phyloP scores from a whole-genome alignment of 2,113 vertebrate genomes.

The Paradisaea rubra region DNA sequence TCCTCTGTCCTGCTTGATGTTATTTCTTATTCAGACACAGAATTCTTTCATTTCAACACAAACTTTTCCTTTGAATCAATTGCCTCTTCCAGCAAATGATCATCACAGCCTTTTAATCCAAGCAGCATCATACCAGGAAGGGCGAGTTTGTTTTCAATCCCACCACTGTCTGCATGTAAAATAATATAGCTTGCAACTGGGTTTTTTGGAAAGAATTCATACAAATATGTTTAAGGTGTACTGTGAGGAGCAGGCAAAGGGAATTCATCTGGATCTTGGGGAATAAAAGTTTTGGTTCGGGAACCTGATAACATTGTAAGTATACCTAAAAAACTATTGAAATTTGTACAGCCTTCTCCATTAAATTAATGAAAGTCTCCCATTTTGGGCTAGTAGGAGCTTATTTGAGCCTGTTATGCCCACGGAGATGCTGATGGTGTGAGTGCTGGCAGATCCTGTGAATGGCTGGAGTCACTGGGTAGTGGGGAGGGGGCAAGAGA shows the following conservation, averaged over 20 bases:
- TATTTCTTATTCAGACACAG: neutral
- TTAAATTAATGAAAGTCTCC: neutral
- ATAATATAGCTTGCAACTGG: neutral
- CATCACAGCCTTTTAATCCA: neutral
- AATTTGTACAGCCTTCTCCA: neutral
- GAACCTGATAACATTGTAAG: neutral
- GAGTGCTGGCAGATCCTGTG: neutral
- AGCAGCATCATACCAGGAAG: neutral
- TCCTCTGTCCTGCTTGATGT: constrained; percentile 5
- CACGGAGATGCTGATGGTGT: neutral
- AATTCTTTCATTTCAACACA: neutral
- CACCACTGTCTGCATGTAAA: neutral
- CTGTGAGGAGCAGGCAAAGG: neutral
- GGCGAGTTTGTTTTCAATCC: neutral
- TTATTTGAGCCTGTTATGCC: neutral
- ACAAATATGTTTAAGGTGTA: neutral
- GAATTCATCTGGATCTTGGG: neutral
- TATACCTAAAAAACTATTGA: neutral
- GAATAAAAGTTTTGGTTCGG: neutral
- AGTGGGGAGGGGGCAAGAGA: neutral
- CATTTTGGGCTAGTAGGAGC: neutral
- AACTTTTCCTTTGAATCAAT: neutral
- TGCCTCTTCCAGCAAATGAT: neutral
- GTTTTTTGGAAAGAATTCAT: neutral
- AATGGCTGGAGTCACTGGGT: constrained; percentile 4